Base-by-base conservation (phyloP, 1,140 invertebrate species). In the Tetramorium alpestre region DNA sequence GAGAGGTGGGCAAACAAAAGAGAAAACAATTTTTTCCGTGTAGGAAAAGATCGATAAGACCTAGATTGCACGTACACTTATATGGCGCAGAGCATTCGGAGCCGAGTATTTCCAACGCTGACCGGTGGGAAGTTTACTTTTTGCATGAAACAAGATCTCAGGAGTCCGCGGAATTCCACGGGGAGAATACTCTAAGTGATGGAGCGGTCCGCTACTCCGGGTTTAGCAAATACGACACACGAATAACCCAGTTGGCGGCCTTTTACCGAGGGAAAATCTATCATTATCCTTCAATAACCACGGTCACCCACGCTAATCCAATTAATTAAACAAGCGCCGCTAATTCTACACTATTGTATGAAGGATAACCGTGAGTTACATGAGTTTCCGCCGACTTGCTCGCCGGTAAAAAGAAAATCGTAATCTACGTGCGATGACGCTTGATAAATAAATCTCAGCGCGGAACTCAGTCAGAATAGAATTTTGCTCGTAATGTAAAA, bases 221-320 rank as follows among this genome's bases (percentile, higher is more conserved):
- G 38, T 80, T 64, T 73, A 70, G 65, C 78, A 85, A 90, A 89
- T 90, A 70, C 85, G 56, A 47, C 65, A 69, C 73, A 80, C 75
- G 56, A 60, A 76, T 76, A 87, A 89, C 76, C 84, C 84, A 86
- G 77, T 81, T 86, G 84, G 54, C 56, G 75, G 69, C 62, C 56
- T 58, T 64, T 75, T 88, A 85, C 73, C 62, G 33, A 33, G 62
- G 73, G 87, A 88, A 89, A 85, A 89, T 89, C 88, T 81, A 89
- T 89, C 87, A 89, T 89, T 87, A 89, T 89, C 87, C 87, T 81
- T 89, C 87, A 87, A 89, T 89, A 80, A 87, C 58, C 38, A 58
- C 67, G 38, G 60, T 72, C 49, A 49, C 22, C 28, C 10, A 3
- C 54, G 16, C 44, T 41, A 67, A 81, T 67, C 41, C 60, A 58